Base-by-base conservation (phyloP, 1,140 invertebrate species). In the Euschistus heros region DNA sequence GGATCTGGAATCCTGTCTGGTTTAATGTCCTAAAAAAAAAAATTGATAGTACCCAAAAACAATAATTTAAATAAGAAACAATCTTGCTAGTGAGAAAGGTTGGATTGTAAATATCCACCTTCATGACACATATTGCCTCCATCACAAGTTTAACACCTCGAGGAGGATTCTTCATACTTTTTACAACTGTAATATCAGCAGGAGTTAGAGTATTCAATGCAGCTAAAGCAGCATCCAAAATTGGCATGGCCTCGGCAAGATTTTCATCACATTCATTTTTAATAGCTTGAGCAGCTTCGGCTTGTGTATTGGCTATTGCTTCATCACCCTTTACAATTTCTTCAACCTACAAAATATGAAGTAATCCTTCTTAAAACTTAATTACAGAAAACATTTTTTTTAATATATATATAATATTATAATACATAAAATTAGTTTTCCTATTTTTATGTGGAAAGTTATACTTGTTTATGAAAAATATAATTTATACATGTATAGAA, bases 141-240 rank as follows among this genome's bases (percentile, higher is more conserved):
- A 98, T 94, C 1, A 97, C 92, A 63, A 98, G 80, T 72, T 88
- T 91, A 6, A 99, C 90, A 65, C 89, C 91, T 72, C 87, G 85
- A 0, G 96, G 95, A 2, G 97, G 97, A 79, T 89, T 94, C 78
- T 97, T 97, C 94, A 98, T 98, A 0, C 93, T 88, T 79, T 96
- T 97, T 5, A 99, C 91, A 52, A 95, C 82, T 30, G 92, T 90
- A 61, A 99, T 95, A 76, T 99, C 96, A 18, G 86, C 80, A 5
- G 87, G 84, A 46, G 94, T 97, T 4, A 98, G 79, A 0, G 93
- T 96, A 71, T 97, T 89, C 0, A 99, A 77, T 4, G 95, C 94
- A 1, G 84, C 81, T 68, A 95, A 77, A 17, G 97, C 95, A n/a
- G 85, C 80, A 72, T 94, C 88, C 61, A 98, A 78, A 66, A 94